Evolutionary conservation across 2,113 vertebrate species (phyloP), one percentile per base, ranked within the genome.

Genomic region (Heterochromis multidens): DNA sequence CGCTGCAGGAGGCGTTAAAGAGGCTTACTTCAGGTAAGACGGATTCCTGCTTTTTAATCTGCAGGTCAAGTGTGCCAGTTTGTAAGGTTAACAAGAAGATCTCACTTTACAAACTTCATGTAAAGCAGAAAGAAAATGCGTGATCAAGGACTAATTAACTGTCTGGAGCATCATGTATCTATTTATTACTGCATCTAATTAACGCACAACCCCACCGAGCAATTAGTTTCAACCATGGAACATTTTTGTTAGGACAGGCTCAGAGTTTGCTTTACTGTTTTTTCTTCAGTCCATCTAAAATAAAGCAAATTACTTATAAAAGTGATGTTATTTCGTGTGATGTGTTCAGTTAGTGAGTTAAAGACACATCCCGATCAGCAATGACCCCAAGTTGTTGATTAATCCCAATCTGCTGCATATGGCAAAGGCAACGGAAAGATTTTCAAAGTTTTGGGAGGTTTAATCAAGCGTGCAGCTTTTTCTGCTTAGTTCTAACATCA

Each of bases 1-100:
- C 1, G 6, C 29, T 33, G 5, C 54, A 19, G 33, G 33, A 25
- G 8, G 37, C 19, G 14, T 70, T 49, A 14, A 59, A 29, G 37
- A 74, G 23, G 29, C 9, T 81, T 67, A 9, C 23, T 25, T 1
- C 8, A 37, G 90, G 90, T 92, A 74, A 84, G 79, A 37, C 2
- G 40, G 63, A 54, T 76, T 77, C 72, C 52, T 21, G n/a, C 13
- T 33, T 25, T 54, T 7, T 63, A 23, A 63, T 35, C 46, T 43
- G 52, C 63, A 23, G 56, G 25, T 43, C 35, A 72, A 52, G 52
- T 1, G 14, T 56, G 54, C 37, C 29, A 56, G 11, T 21, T 27
- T 43, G 63, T 43, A 43, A 67, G 23, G 63, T 46, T 27, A 67
- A 67, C 37, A 27, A 43, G 63, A 67, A 67, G 62, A 67, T 40